Conservation (phyloP, 2,797 vertebrate genomes). For the Ceryle rudis region DNA sequence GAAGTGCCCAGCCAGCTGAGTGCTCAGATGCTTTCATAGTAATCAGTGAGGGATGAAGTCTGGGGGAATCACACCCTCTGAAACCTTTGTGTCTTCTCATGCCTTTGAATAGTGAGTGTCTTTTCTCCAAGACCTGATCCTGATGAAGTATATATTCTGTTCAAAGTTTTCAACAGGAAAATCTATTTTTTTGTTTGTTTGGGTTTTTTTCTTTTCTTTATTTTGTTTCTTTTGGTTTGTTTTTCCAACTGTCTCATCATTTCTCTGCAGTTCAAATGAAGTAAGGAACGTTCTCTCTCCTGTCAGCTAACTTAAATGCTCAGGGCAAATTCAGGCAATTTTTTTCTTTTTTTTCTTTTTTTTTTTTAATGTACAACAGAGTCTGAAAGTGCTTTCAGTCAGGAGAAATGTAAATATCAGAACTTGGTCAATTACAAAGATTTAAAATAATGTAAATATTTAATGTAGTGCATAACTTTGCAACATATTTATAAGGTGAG, state of each 20-base stretch:
- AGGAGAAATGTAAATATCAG: slow-evolving; percentile 62
- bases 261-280: not conserved
- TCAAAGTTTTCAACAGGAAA: not conserved
- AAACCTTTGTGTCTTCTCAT: not conserved
- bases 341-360: not conserved
- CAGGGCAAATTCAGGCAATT: not conserved
- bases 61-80: not conserved
- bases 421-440: slow-evolving; percentile 47
- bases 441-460: slow-evolving; percentile 69
- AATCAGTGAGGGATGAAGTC: not conserved
- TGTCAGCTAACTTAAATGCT: not conserved
- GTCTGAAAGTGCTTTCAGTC: slow-evolving; percentile 32
- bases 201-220: not conserved
- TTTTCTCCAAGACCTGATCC: not conserved
- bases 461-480: slow-evolving; percentile 44
- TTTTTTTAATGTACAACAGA: not conserved
- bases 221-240: not conserved
- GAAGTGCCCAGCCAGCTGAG: not conserved
- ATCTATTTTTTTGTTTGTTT: not conserved
- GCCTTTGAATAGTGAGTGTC: not conserved
- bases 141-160: not conserved
- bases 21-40: not conserved
- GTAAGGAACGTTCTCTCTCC: not conserved
- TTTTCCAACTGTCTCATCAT: rapidly evolving
- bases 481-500: slow-evolving; percentile 72